Evolutionary conservation across 2,797 vertebrate genomes (phyloP).

Genomic region (Parotocinclus haroldoi): DNA sequence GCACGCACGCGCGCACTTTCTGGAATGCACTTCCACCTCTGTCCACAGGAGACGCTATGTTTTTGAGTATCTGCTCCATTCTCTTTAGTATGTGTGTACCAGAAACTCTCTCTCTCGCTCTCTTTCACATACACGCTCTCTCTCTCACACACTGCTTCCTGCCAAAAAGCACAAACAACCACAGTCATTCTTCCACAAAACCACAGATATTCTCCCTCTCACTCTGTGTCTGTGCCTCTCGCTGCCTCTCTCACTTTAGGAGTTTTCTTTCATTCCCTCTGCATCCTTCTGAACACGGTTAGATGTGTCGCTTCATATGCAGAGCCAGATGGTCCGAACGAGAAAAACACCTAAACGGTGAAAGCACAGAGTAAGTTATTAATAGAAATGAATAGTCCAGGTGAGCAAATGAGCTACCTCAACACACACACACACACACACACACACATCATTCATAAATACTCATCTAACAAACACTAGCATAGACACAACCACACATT

Average conservation of each 20-base stretch:
- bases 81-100: background rate
- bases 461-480: background rate
- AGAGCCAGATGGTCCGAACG: constrained; percentile 97
- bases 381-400: background rate
- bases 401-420: background rate
- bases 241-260: constrained; percentile 4
- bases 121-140: too few relatives aligned
- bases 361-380: constrained; percentile 60
- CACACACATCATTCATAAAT: background rate
- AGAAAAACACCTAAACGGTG: constrained; percentile 87
- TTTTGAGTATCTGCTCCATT: background rate
- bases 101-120: constrained; percentile 38
- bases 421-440: background rate
- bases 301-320: constrained; percentile 98
- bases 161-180: constrained; percentile 9
- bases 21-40: constrained; percentile 2
- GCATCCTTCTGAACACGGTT: constrained; percentile 56
- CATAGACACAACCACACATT: background rate
- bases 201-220: constrained; percentile 42
- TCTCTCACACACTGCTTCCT: background rate
- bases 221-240: constrained; percentile 5
- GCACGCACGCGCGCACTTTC: too few relatives aligned
- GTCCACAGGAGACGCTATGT: background rate
- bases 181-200: constrained; percentile 8
- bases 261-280: constrained; percentile 2